phyloP scores from a whole-genome alignment of 2,113 vertebrate genomes.

The Vombatus ursinus region DNA sequence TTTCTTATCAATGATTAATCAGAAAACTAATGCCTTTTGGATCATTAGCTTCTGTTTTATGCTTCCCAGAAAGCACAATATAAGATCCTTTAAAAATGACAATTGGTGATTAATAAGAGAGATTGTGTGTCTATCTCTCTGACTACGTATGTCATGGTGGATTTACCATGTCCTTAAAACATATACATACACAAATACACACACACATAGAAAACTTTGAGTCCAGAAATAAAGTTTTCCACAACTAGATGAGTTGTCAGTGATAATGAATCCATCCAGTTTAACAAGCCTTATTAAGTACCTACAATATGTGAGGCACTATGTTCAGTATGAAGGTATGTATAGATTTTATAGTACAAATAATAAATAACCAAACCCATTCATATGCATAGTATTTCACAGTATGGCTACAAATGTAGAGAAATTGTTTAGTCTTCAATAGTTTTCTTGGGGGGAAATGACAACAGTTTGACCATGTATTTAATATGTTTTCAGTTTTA shows the following conservation, averaged over 20 bases:
- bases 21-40: not conserved
- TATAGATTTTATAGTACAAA: not conserved
- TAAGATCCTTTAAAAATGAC: not conserved
- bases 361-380: not conserved
- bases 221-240: not conserved
- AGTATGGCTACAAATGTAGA: not conserved
- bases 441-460: not conserved
- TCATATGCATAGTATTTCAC: not conserved
- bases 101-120: not conserved
- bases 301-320: not conserved
- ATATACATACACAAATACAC: not conserved
- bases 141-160: not conserved
- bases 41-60: not conserved
- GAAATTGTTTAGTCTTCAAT: not conserved
- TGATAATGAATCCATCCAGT: not conserved
- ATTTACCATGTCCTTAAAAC: not conserved
- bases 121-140: not conserved
- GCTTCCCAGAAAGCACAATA: not conserved
- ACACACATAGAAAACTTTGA: not conserved
- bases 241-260: not conserved
- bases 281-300: not conserved
- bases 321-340: not conserved
- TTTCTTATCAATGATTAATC: not conserved
- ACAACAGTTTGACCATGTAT: not conserved
- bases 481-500: not conserved